Evolutionary conservation across 2,797 vertebrate genomes (phyloP).

Genomic region (Aselliscus stoliczkanus): DNA sequence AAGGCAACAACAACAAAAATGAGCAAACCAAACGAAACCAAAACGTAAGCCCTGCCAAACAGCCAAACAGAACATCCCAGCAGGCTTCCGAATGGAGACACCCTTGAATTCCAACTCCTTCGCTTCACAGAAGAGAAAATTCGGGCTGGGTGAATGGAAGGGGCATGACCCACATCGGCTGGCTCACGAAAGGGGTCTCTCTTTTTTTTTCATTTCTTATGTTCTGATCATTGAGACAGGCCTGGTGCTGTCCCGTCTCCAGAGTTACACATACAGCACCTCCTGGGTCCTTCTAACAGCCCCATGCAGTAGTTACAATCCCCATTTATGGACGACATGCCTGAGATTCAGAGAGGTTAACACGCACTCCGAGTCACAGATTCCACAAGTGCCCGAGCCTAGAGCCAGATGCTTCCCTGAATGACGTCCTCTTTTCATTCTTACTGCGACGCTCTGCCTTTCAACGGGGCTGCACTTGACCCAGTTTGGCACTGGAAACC

Average conservation of each 20-base stretch:
- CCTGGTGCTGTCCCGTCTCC: not conserved
- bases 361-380: not conserved
- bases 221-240: not conserved
- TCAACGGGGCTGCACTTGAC: not conserved
- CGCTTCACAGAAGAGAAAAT: not conserved
- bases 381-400: not conserved
- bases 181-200: not conserved
- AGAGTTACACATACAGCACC: not conserved
- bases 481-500: accelerated
- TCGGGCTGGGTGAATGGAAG: not conserved
- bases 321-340: accelerated
- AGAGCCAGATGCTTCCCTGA: not conserved
- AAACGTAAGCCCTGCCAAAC: not conserved
- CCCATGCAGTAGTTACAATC: accelerated
- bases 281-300: not conserved
- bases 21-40: not conserved
- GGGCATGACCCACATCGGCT: not conserved
- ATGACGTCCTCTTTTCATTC: not conserved
- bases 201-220: not conserved
- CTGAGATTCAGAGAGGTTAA: not conserved
- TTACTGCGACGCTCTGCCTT: not conserved
- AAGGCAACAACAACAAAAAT: not conserved
- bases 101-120: not conserved
- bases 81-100: not conserved
- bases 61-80: not conserved